Evolutionary conservation across 2,113 vertebrate genomes (phyloP).

Genomic region (Phyllostomus discolor): DNA sequence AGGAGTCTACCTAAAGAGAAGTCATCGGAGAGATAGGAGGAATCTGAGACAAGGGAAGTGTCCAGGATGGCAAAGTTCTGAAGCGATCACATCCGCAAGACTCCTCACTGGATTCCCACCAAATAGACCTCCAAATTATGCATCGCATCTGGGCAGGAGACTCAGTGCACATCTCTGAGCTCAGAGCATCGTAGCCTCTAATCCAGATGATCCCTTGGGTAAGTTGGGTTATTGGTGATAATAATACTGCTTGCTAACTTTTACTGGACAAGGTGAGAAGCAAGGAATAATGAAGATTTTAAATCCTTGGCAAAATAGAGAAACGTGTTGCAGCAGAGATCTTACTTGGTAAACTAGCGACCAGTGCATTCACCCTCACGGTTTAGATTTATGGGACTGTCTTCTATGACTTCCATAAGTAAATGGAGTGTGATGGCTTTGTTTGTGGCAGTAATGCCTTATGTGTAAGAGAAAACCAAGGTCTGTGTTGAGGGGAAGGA

Average conservation of each 20-base stretch:
- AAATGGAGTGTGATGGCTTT: neutral
- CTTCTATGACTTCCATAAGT: neutral
- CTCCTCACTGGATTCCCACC: conserved; percentile 19
- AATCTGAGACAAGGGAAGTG: neutral
- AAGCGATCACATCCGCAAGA: neutral
- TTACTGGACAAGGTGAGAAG: conserved; percentile 6
- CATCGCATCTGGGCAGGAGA: neutral
- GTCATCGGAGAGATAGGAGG: neutral
- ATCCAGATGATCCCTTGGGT: conserved; percentile 8
- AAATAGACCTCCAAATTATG: conserved; percentile 18
- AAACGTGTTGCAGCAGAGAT: neutral
- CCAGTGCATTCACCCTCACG: neutral
- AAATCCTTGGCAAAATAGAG: conserved; percentile 25
- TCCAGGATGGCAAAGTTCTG: neutral
- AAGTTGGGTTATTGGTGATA: conserved; percentile 17
- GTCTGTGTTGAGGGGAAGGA: neutral
- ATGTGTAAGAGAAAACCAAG: neutral
- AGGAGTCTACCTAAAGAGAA: neutral
- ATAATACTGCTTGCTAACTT: conserved; percentile 13
- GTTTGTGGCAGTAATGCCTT: neutral
- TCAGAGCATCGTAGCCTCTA: conserved; percentile 32
- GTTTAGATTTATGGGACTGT: neutral
- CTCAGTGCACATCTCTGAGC: neutral
- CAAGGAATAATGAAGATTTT: neutral
- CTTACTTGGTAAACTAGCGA: conserved; percentile 17